A percentile compares a stretch with the other conserved stretches of the same genome.
Conservation (phyloP, 2,888 invertebrate species). For the Scaptomyza flava region DNA sequence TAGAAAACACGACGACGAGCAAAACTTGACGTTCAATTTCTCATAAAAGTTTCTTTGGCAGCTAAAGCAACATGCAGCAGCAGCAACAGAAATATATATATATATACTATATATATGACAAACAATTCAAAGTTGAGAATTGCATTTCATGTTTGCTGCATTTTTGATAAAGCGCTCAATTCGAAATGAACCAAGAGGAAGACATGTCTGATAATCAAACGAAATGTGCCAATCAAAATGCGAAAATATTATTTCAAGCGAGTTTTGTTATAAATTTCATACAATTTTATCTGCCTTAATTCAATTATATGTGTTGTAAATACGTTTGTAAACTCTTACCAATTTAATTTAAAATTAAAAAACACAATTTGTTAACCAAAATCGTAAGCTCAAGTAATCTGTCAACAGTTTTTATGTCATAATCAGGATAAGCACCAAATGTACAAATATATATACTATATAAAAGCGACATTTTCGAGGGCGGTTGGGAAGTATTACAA, state of each 20-base stretch:
- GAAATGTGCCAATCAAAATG: constrained; percentile 23
- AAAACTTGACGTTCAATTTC: constrained; percentile 72
- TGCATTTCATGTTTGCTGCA: constrained; percentile 60
- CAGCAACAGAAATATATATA: background rate
- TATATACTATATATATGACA: constrained; percentile 60
- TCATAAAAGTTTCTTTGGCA: constrained; percentile 70
- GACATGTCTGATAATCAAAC: constrained; percentile 11
- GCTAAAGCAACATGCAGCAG: constrained; percentile 41
- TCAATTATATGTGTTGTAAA: background rate
- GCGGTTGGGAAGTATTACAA: background rate
- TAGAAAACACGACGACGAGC: constrained; percentile 6
- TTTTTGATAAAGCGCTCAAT: constrained; percentile 53
- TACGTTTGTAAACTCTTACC: background rate
- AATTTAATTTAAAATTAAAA: background rate
- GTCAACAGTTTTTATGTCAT: constrained; percentile 1
- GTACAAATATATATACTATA: background rate
- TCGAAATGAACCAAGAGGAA: constrained; percentile 17
- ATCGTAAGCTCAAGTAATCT: constrained; percentile 5
- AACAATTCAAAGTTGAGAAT: constrained; percentile 71
- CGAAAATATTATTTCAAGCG: background rate
- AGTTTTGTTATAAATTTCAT: background rate
- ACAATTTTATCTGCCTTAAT: background rate
- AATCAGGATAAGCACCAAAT: constrained; percentile 4
- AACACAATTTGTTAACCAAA: background rate
- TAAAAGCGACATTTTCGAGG: constrained; percentile 6